phyloP scores from a whole-genome alignment of 2,888 invertebrate species.

The Anthrax anthrax region DNA sequence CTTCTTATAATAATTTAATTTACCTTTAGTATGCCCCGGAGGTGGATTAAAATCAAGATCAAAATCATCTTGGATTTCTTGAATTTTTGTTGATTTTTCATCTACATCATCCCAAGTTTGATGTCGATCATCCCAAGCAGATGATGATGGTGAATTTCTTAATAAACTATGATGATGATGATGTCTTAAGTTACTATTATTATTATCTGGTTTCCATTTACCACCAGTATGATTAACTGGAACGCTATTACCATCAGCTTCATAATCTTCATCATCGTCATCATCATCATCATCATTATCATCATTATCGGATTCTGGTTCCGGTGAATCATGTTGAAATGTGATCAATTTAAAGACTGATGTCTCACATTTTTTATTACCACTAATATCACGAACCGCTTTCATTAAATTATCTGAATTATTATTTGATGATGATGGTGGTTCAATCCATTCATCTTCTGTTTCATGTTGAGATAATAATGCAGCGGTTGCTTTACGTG shows the following conservation, averaged over 20 bases:
- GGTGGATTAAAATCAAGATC: slow-evolving; percentile 44
- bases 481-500: slow-evolving; percentile 32
- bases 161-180: slow-evolving; percentile 1
- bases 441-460: slow-evolving; percentile 25
- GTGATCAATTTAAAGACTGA: slow-evolving; percentile 27
- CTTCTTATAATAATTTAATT: not conserved
- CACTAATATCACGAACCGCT: slow-evolving; percentile 48
- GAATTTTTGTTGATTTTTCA: not conserved
- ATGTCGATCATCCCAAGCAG: slow-evolving; percentile 39
- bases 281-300: slow-evolving; percentile 34
- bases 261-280: slow-evolving; percentile 33
- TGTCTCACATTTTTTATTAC: slow-evolving; percentile 40
- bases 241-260: slow-evolving; percentile 41
- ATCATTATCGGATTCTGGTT: slow-evolving; percentile 26
- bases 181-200: slow-evolving; percentile 14
- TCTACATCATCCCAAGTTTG: slow-evolving; percentile 11
- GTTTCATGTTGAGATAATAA: slow-evolving; percentile 30
- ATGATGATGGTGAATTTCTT: slow-evolving; percentile 20
- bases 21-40: slow-evolving; percentile 53
- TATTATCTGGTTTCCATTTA: slow-evolving; percentile 59
- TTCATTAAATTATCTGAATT: slow-evolving; percentile 41
- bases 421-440: slow-evolving; percentile 13
- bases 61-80: slow-evolving; percentile 23
- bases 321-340: slow-evolving; percentile 24
- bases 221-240: slow-evolving; percentile 46